Evolutionary conservation across 1,140 invertebrate genomes (phyloP), one percentile per base, ranked within the genome.

Genomic region (Calycopis cecrops): DNA sequence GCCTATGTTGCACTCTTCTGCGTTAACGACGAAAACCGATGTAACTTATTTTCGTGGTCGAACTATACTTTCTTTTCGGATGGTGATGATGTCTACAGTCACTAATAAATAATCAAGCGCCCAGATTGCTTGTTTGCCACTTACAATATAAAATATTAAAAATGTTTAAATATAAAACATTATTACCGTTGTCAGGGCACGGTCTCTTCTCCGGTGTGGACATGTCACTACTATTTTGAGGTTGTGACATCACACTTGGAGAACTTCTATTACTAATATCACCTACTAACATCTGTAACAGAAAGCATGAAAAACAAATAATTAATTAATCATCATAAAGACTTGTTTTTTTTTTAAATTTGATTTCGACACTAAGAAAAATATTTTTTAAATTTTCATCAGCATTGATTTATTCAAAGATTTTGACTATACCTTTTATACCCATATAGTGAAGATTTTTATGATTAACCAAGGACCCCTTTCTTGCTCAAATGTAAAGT

Each of bases 221-320:
- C 8, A 14, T 79, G 69, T 82, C 72, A 66, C 80, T 79, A 66
- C 76, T 83, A 62, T 65, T 80, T 59, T 79, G 78, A 34, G 76
- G 62, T 69, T 80, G 79, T 42, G 77, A 68, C 48, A 71, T 57
- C 9, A 72, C 67, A 67, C 44, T 80, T 48, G 79, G 78, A 6
- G 82, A 85, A 63, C 64, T 80, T 67, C 73, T 77, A 75, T 63
- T 82, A 61, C 63, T 77, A 16, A 81, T 72, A 60, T 79, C 82
- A 48, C 78, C 80, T 14, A 85, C 60, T 65, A 85, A 62, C 70
- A 85, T 79, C 84, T 85, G 70, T 14, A 78, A 76, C 28, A 63
- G 14, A 57, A 59, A 28, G 21, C 21, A 28, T 28, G 2, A 6
- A 3, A 28, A 3, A 58, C 44, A 55, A 57, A 54, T 57, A 52